Evolutionary conservation across 2,113 vertebrate genomes (phyloP).

Genomic region (Periophthalmodon schlosseri): DNA sequence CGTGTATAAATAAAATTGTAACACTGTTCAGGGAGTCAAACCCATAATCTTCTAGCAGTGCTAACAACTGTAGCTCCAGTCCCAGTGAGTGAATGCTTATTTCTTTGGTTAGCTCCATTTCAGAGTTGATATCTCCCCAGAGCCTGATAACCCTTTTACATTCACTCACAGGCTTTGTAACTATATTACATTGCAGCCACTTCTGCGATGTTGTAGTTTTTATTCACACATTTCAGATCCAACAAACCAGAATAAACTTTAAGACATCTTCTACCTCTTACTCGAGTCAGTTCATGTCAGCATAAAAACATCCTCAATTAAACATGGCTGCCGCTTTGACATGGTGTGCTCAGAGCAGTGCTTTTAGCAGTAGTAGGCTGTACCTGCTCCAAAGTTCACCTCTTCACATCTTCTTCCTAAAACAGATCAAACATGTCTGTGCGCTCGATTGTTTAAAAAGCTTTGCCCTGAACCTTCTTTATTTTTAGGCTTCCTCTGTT

Average conservation of each 20-base stretch:
- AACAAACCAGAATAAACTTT: neutral
- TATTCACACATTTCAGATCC: neutral
- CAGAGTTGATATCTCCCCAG: neutral
- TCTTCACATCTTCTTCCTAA: constrained; percentile 7
- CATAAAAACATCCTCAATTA: constrained; percentile 6
- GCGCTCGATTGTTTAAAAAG: constrained; percentile 8
- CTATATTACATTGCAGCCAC: neutral
- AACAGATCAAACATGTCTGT: constrained; percentile 15
- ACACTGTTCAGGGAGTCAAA: no score
- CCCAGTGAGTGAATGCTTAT: neutral
- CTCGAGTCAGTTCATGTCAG: constrained; percentile 1
- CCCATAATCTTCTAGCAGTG: neutral
- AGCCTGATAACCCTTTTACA: neutral
- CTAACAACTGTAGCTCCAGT: neutral
- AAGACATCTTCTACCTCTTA: neutral
- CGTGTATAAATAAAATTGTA: no score
- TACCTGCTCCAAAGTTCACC: neutral
- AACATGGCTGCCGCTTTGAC: constrained; percentile 5
- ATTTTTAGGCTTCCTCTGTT: constrained; percentile 29
- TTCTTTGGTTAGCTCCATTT: neutral
- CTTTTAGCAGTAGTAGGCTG: constrained; percentile 1
- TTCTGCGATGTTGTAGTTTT: neutral
- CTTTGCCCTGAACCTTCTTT: neutral
- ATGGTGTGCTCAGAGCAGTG: neutral
- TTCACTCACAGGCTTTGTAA: neutral